These are phyloP conservation scores for Platynereis dumerilii DNA, from an alignment of 2,888 invertebrate genomes.

Conservation along the genomic window DNA sequence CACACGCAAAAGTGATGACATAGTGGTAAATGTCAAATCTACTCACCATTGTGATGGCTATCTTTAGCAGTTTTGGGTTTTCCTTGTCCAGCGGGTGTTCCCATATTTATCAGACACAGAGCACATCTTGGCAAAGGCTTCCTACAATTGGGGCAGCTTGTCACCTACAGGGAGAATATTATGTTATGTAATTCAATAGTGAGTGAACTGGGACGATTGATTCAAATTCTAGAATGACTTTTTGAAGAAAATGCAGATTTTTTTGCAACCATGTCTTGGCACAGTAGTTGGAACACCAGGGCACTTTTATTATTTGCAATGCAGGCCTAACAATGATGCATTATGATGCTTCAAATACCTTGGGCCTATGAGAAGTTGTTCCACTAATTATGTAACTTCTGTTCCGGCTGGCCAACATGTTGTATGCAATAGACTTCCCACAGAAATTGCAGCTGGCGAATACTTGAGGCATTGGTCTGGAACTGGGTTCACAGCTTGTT, in stretches of 20 bases:
- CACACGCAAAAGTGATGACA: too few species aligned
- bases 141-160: conserved; percentile 78
- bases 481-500: conserved; percentile 68
- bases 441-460: conserved; percentile 93
- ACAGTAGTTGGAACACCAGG: too few species aligned
- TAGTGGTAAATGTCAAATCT: too few species aligned
- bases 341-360: too few species aligned
- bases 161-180: conserved; percentile 24
- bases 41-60: background rate
- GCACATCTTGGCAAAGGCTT: conserved; percentile 94
- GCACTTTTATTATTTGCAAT: too few species aligned
- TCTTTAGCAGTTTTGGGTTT: conserved; percentile 15
- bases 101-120: conserved; percentile 92
- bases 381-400: conserved; percentile 59
- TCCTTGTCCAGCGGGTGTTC: conserved; percentile 68
- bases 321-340: too few species aligned
- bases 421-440: conserved; percentile 79
- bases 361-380: conserved; percentile 76
- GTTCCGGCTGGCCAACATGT: conserved; percentile 42
- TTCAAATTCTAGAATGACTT: too few species aligned
- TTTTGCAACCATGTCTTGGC: too few species aligned
- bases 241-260: too few species aligned
- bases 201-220: background rate
- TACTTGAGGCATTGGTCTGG: conserved; percentile 66
- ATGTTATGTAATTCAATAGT: background rate